phyloP scores from a whole-genome alignment of 2,113 vertebrate genomes.

The Rhinopomastus cyanomelas region DNA sequence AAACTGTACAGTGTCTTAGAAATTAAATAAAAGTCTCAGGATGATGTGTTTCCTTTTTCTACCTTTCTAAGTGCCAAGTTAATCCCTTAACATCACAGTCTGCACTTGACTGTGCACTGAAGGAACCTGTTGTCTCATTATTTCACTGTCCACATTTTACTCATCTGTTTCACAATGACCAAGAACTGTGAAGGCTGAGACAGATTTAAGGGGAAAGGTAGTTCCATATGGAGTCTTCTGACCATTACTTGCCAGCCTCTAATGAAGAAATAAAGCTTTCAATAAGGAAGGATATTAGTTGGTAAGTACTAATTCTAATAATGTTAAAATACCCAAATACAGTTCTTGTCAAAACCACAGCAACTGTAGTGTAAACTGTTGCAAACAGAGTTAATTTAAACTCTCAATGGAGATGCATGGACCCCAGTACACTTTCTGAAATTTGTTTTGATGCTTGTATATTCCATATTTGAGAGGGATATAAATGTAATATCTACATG shows the following conservation, averaged over 20 bases:
- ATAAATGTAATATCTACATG: neutral
- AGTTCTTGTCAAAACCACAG: neutral
- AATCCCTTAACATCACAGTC: accelerated
- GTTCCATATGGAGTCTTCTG: neutral
- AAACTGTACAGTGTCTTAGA: neutral
- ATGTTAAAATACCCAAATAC: neutral
- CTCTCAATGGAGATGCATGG: neutral
- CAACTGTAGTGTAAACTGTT: neutral
- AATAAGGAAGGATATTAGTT: neutral
- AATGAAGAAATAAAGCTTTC: neutral
- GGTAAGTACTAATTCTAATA: neutral
- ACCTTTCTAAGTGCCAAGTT: neutral
- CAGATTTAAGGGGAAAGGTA: neutral
- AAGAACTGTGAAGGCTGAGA: neutral
- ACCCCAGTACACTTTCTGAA: neutral
- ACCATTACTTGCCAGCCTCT: neutral
- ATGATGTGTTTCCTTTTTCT: neutral
- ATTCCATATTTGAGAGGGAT: neutral
- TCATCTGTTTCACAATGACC: neutral
- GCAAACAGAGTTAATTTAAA: neutral
- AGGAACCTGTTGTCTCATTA: neutral
- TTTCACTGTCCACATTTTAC: neutral
- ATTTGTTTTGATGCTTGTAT: neutral
- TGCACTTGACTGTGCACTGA: neutral
- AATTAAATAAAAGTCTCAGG: neutral